Base-by-base conservation (phyloP, 2,888 invertebrate species). In the Copidosoma aretas region DNA sequence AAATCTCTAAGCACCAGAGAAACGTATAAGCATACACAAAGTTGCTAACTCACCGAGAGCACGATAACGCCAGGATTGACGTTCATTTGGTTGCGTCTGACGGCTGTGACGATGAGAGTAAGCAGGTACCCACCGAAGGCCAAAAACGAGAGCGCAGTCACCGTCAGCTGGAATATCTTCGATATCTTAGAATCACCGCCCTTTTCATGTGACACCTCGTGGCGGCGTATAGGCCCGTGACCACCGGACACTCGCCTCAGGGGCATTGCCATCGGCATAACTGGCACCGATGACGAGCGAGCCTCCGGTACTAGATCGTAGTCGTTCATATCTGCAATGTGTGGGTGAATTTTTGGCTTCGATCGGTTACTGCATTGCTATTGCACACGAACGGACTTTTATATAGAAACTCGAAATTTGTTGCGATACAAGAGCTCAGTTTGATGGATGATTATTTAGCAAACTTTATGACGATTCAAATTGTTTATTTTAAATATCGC, bases 101-200 rank as follows among this genome's bases (percentile, higher is more conserved):
- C 88, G 0, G 92, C 91, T 77, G 91, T 90, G 32, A 93, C 90
- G 62, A 93, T 89, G 58, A 94, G 84, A 76, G 93, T 92, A 1
- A 94, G 80, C 22, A 94, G 84, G 79, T 94, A 94, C 1, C 93
- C 94, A 0, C 93, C 94, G 77, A 94, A 94, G 0, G 94, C 94
- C 10, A 94, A 83, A 83, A 94, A 94, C 0, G 94, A 91, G 63
- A 94, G 83, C 0, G 92, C 89, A 0, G 93, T 93, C 14, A 94
- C 87, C 0, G 93, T 91, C 74, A 91, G 86, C 72, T 93, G 91
- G 77, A 94, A 93, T 61, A 93, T 88, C 57, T 90, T 90, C 73
- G 91, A 90, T 60, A 93, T 85, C 80, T 91, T 91, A 4, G 88
- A 87, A 32, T 88, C 86, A 70, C 87, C 86, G 54, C 86, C 77